Conservation (phyloP, 2,888 invertebrate genomes). For the Bimastos eiseni region DNA sequence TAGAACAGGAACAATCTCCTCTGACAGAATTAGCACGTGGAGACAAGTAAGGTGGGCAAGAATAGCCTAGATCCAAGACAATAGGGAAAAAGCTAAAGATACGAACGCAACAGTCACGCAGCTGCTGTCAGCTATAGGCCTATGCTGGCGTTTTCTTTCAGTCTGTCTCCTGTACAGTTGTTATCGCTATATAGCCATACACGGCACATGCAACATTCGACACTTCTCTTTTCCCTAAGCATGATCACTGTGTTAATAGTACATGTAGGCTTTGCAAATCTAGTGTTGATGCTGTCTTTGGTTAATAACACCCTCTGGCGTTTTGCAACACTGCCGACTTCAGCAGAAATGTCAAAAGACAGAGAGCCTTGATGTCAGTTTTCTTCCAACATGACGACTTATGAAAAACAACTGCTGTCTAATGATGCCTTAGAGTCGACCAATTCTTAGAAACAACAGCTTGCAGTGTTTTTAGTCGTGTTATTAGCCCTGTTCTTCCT, state of each 20-base stretch:
- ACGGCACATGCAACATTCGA: no score
- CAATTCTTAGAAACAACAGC: background rate
- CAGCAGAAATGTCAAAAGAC: background rate
- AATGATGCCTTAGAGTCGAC: background rate
- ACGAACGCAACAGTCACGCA: no score
- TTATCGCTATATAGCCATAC: no score
- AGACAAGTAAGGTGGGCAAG: no score
- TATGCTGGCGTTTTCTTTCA: no score
- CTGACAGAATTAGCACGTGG: no score
- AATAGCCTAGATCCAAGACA: no score
- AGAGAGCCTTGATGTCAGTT: background rate
- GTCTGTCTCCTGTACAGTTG: no score
- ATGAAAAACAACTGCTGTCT: background rate
- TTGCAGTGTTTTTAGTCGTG: background rate
- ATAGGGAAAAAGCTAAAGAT: no score
- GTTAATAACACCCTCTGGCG: background rate
- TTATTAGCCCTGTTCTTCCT: no score
- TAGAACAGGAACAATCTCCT: no score
- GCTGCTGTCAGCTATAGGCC: no score
- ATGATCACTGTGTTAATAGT: background rate
- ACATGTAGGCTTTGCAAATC: background rate
- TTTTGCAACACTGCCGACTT: background rate
- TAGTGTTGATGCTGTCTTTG: background rate
- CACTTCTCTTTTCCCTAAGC: background rate
- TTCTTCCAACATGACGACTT: background rate